Percentiles rank a stretch among this genome's conserved stretches.
Conservation (phyloP, 2,888 invertebrate species). For the Cynaeus angustus region DNA sequence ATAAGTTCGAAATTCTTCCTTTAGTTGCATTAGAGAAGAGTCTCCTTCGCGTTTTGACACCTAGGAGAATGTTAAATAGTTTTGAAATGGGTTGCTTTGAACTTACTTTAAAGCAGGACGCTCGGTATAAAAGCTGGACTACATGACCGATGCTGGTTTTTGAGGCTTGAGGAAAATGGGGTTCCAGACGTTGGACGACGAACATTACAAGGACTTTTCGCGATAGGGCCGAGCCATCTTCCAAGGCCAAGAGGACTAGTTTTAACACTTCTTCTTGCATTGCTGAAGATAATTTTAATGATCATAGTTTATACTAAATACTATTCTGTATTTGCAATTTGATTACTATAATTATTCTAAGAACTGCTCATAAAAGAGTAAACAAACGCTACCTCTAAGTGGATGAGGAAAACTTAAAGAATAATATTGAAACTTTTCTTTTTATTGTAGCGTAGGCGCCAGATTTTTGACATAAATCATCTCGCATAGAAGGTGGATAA, state of each 20-base stretch:
- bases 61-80: not conserved
- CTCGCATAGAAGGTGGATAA: no score
- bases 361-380: no score
- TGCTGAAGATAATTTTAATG: slow-evolving; percentile 71
- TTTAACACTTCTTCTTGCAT: slow-evolving; percentile 99
- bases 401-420: no score
- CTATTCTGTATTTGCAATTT: no score
- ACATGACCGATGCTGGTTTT: slow-evolving; percentile 99
- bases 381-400: no score
- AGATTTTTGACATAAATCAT: no score
- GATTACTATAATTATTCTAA: no score
- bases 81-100: not conserved
- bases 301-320: no score
- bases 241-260: slow-evolving; percentile 92
- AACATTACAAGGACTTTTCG: slow-evolving; percentile 98
- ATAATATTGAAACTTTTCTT: no score
- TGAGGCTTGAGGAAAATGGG: slow-evolving; percentile 96
- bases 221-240: slow-evolving; percentile 95
- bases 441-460: no score
- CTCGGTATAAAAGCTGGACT: slow-evolving; percentile 96
- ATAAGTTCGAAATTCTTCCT: slow-evolving; percentile 97
- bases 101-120: slow-evolving; percentile 96
- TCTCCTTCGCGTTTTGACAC: slow-evolving; percentile 81
- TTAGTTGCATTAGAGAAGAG: slow-evolving; percentile 97
- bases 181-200: slow-evolving; percentile 96